These are phyloP conservation scores for Sebastolobus alascanus DNA, from an alignment of 2,797 vertebrate genomes.

Conservation along the genomic window DNA sequence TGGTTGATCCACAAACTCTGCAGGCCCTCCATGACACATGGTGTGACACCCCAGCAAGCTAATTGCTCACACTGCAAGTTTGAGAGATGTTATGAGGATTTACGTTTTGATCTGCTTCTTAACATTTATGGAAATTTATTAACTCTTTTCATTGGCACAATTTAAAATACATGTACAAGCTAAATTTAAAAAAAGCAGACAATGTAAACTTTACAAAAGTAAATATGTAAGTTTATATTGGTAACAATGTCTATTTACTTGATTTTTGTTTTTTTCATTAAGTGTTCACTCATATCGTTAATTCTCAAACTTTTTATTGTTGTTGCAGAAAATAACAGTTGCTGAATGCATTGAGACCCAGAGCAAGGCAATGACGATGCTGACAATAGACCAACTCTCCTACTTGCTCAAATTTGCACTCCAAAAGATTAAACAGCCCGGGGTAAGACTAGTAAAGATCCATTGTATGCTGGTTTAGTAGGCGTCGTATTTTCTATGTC, in stretches of 20 bases:
- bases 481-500: not conserved
- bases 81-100: not conserved
- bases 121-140: not conserved
- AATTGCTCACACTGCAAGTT: conserved; percentile 18
- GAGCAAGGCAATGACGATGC: conserved; percentile 99
- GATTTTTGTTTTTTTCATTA: conserved; percentile 4
- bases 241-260: conserved; percentile 4
- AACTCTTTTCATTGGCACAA: not conserved
- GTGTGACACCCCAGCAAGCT: conserved; percentile 34
- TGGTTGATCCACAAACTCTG: not conserved
- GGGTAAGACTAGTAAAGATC: conserved; percentile 87
- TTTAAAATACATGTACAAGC: not conserved
- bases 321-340: conserved; percentile 96
- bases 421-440: conserved; percentile 99
- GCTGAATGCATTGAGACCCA: conserved; percentile 99
- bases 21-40: conserved; percentile 7
- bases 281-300: conserved; percentile 4
- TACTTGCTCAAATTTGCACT: conserved; percentile 99
- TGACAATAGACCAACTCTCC: conserved; percentile 96
- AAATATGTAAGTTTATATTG: not conserved
- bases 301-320: conserved; percentile 56
- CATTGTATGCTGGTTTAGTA: not conserved
- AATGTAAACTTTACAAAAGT: conserved; percentile 4
- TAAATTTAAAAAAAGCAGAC: conserved; percentile 15
- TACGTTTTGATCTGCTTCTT: not conserved